Evolutionary conservation across 2,888 invertebrate species (phyloP).

Genomic region (Iselma pallidipennis): DNA sequence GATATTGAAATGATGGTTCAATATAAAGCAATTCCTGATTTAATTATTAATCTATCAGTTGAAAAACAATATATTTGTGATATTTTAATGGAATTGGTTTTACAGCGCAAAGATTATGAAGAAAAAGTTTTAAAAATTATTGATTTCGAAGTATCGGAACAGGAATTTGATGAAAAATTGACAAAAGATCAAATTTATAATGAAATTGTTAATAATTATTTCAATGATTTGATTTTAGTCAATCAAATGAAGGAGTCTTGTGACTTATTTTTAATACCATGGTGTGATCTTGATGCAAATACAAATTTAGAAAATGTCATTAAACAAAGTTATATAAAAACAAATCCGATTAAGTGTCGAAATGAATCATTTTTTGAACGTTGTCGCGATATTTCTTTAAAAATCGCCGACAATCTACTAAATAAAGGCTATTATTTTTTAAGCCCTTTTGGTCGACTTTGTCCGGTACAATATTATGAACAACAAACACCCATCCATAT

Average conservation of each 20-base stretch:
- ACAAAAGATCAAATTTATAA: slow-evolving; percentile 56
- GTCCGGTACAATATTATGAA: slow-evolving; percentile 66
- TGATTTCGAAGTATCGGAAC: slow-evolving; percentile 39
- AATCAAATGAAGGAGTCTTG: slow-evolving; percentile 52
- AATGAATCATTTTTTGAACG: slow-evolving; percentile 62
- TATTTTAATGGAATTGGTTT: slow-evolving; percentile 36
- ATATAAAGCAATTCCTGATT: slow-evolving; percentile 62
- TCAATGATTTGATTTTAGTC: slow-evolving; percentile 57
- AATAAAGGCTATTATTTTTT: slow-evolving; percentile 63
- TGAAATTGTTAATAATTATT: slow-evolving; percentile 57
- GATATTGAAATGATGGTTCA: slow-evolving; percentile 62
- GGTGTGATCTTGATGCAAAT: slow-evolving; percentile 53
- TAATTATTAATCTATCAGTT: slow-evolving; percentile 59
- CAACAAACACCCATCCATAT: slow-evolving; percentile 58
- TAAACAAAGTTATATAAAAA: slow-evolving; percentile 39
- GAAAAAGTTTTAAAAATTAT: slow-evolving; percentile 30
- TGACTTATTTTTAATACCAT: slow-evolving; percentile 57
- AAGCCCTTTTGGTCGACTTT: slow-evolving; percentile 66
- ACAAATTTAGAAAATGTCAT: slow-evolving; percentile 47
- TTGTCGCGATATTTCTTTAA: slow-evolving; percentile 58
- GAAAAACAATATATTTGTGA: slow-evolving; percentile 34
- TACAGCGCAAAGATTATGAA: slow-evolving; percentile 37
- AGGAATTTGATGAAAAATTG: slow-evolving; percentile 49
- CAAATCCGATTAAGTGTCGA: slow-evolving; percentile 54
- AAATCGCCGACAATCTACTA: slow-evolving; percentile 63